Evolutionary conservation across 23 tunicate species (phyloP).

Genomic region (Phallusia fumigata): DNA sequence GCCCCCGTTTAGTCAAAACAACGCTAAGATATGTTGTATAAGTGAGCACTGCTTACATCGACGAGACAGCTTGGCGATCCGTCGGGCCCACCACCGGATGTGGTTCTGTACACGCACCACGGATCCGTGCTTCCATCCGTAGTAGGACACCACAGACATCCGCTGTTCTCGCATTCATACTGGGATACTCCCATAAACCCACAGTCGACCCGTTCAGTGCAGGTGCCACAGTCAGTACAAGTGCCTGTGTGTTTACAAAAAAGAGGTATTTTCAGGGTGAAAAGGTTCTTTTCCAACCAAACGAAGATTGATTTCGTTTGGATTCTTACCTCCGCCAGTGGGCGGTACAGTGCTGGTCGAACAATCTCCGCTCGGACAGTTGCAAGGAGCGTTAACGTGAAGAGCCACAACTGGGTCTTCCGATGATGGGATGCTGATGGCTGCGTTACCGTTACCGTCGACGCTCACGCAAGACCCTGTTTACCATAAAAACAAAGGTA

Average conservation of each 20-base stretch:
- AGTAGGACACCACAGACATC: constrained; percentile 91
- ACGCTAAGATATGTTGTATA: too few species aligned
- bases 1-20: too few species aligned
- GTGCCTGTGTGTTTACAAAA: constrained; percentile 16
- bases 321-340: constrained; percentile 12
- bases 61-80: constrained; percentile 36
- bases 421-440: constrained; percentile 25
- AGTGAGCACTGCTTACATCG: constrained; percentile 17
- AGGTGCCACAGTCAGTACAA: constrained; percentile 46
- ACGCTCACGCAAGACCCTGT: constrained; percentile 76
- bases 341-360: background rate
- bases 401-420: constrained; percentile 67
- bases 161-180: constrained; percentile 43
- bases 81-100: constrained; percentile 38
- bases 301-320: too few species aligned
- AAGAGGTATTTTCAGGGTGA: too few species aligned
- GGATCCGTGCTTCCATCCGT: constrained; percentile 50
- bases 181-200: constrained; percentile 67
- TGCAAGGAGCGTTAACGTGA: constrained; percentile 73
- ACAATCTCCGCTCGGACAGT: background rate
- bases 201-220: constrained; percentile 68
- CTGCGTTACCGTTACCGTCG: constrained; percentile 41
- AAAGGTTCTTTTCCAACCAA: too few species aligned
- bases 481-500: background rate
- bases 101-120: constrained; percentile 71